Evolutionary conservation across 2,888 invertebrate species (phyloP).

Genomic region (Trissonchulus sp.): DNA sequence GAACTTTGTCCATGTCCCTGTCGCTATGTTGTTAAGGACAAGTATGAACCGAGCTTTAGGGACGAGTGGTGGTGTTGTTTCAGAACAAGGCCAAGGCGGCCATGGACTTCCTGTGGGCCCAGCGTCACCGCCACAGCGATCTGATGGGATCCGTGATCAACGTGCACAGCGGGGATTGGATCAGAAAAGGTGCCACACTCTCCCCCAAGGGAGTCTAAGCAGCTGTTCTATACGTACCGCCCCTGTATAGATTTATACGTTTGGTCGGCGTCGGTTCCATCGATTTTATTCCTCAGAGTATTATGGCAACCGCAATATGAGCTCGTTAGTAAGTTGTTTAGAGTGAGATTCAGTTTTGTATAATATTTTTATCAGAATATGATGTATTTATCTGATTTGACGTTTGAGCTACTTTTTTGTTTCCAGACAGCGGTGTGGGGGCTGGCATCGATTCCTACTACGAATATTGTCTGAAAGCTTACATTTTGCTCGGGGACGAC

Average conservation of each 20-base stretch:
- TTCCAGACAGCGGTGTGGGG: slow-evolving; percentile 84
- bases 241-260: not conserved
- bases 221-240: not conserved
- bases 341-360: too few species aligned
- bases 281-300: too few species aligned
- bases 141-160: slow-evolving; percentile 95
- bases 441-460: slow-evolving; percentile 99
- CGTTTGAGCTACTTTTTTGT: too few species aligned
- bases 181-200: slow-evolving; percentile 67
- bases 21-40: too few species aligned
- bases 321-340: too few species aligned
- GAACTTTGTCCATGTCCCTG: too few species aligned
- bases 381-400: too few species aligned
- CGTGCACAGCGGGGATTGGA: slow-evolving; percentile 97
- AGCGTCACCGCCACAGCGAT: slow-evolving; percentile 78
- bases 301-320: too few species aligned
- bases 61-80: slow-evolving; percentile 16
- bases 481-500: slow-evolving; percentile 82
- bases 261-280: not conserved
- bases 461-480: slow-evolving; percentile 94
- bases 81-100: slow-evolving; percentile 79
- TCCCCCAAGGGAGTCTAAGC: not conserved
- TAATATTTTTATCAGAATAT: too few species aligned
- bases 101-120: slow-evolving; percentile 93
- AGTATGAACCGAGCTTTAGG: too few species aligned